Conservation (phyloP, 2,888 invertebrate species). For the Drosophila quasianomalipes region DNA sequence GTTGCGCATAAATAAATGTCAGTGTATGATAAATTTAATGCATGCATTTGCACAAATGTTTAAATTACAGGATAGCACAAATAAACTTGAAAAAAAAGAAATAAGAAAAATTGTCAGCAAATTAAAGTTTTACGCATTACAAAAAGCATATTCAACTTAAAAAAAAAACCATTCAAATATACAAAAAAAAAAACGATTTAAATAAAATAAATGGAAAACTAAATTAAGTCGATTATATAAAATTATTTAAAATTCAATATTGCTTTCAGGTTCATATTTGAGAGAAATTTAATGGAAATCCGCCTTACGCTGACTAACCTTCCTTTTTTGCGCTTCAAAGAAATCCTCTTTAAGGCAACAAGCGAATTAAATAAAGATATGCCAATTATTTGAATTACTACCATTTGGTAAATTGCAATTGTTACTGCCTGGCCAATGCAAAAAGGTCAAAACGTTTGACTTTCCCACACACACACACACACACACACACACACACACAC, state of each 20-base stretch:
- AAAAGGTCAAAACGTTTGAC: constrained; percentile 73
- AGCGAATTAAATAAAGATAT: constrained; percentile 35
- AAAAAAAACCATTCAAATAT: background rate
- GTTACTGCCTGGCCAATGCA: constrained; percentile 35
- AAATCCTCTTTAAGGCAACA: constrained; percentile 11
- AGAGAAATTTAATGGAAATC: background rate
- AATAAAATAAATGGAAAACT: background rate
- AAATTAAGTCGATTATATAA: background rate
- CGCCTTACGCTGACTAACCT: background rate
- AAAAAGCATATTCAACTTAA: background rate
- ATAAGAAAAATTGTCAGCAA: constrained; percentile 5
- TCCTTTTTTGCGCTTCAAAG: background rate
- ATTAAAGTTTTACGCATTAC: constrained; percentile 3
- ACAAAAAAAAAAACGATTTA: background rate
- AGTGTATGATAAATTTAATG: constrained; percentile 38
- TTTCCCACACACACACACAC: constrained; percentile 42
- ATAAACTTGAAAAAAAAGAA: constrained; percentile 17
- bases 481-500: constrained; percentile 19
- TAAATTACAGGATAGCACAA: constrained; percentile 42
- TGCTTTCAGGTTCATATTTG: background rate
- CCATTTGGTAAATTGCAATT: constrained; percentile 62
- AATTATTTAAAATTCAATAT: background rate
- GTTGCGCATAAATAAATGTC: constrained; percentile 70
- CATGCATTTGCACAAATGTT: constrained; percentile 40
- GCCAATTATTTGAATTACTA: constrained; percentile 70